These are phyloP conservation scores for Turnix velox DNA, from an alignment of 2,113 vertebrate genomes.

Conservation along the genomic window DNA sequence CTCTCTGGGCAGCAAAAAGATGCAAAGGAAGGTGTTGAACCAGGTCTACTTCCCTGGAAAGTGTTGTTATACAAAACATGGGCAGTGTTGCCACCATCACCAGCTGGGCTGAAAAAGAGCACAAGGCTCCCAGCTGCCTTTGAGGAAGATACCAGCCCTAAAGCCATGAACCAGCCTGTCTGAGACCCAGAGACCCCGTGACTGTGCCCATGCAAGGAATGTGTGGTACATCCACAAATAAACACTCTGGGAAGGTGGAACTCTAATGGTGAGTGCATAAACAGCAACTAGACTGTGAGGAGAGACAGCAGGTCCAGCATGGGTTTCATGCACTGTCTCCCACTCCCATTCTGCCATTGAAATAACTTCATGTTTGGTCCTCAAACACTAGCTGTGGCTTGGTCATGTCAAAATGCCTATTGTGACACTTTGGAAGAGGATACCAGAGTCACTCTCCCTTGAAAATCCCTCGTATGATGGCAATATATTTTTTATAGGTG, in stretches of 20 bases:
- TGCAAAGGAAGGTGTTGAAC: background rate
- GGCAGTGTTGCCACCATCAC: background rate
- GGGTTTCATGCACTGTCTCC: background rate
- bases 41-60: background rate
- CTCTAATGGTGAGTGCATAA: background rate
- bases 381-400: fast-evolving
- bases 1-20: background rate
- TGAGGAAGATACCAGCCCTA: background rate
- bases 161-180: too few relatives aligned
- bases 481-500: slow-evolving; percentile 18
- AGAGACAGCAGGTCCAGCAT: background rate
- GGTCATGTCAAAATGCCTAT: background rate
- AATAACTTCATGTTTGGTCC: fast-evolving
- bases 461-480: background rate
- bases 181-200: too few relatives aligned
- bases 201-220: fast-evolving
- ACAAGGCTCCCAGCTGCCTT: background rate
- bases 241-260: background rate
- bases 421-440: background rate
- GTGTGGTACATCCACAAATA: background rate
- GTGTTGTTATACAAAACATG: background rate
- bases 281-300: background rate
- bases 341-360: background rate
- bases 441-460: background rate
- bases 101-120: background rate